Base-by-base conservation (phyloP, 2,888 invertebrate genomes). In the Acanthosepion esculentum region DNA sequence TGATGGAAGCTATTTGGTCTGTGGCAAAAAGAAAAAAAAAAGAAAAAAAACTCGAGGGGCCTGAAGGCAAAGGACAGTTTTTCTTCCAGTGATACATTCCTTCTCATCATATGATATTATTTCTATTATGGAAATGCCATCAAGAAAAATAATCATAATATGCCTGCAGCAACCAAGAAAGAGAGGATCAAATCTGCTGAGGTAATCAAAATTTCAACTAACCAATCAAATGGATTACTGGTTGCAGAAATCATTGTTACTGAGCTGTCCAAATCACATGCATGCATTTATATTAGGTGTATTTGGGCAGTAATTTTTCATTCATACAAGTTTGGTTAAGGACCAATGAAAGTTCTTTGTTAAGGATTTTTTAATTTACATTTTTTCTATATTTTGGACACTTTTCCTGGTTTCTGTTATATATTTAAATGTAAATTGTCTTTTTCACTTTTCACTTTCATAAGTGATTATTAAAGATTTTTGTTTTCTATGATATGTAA, bases 61-160 rank as follows among this genome's bases (percentile, higher is more conserved):
- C 78, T 33, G 78, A 10, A n/a, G 78, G n/a, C 8, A 78, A 78
- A 33, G 10, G 23, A n/a, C 12, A 33, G 8, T 78, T 78, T n/a
- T n/a, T 78, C 78, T 78, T 78, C 15, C 78, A 78, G n/a, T 78
- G n/a, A 78, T 78, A 78, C n/a, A 78, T 78, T 78, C 78, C 78
- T 78, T n/a, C 78, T n/a, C n/a, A 78, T 15, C 15, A 15, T 15
- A 78, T 78, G 78, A 78, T 8, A 78, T n/a, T n/a, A 78, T 78
- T 78, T n/a, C 78, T 78, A 78, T n/a, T 78, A n/a, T 78, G n/a
- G 78, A 78, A 78, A 78, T 78, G n/a, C 15, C 78, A n/a, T 78
- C n/a, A 78, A 10, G 78, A 78, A 78, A 78, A 78, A 78, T 78
- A 78, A 78, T 78, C 78, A 78, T 78, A 78, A 33, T 78, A 33